phyloP scores from a whole-genome alignment of 2,113 vertebrate species.

The Phasianus colchicus region DNA sequence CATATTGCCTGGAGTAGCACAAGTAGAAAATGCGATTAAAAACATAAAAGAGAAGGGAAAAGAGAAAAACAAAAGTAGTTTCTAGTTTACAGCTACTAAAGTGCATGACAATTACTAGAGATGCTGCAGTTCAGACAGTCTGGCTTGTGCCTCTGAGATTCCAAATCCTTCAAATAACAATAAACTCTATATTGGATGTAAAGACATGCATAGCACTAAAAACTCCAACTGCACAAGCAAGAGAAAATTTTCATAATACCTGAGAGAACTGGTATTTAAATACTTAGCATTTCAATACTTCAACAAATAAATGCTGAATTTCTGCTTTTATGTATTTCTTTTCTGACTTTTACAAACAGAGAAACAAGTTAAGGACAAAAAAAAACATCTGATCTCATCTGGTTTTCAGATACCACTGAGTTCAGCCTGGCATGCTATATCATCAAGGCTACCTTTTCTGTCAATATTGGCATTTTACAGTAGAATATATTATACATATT shows the following conservation, averaged over 20 bases:
- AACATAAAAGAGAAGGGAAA: constrained; percentile 51
- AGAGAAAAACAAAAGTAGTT: constrained; percentile 30
- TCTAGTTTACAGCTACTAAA: constrained; percentile 44
- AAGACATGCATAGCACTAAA: constrained; percentile 13
- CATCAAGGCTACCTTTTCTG: not conserved
- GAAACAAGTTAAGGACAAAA: not conserved
- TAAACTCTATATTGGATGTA: constrained; percentile 9
- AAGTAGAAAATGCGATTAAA: constrained; percentile 55
- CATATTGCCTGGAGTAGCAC: constrained; percentile 7
- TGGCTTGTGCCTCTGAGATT: constrained; percentile 45
- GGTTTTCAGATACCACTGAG: not conserved
- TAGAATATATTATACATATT: not conserved
- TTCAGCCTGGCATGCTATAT: not conserved
- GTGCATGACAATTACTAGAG: constrained; percentile 28
- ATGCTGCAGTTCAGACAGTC: constrained; percentile 42
- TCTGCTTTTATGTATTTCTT: not conserved
- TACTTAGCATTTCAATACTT: not conserved
- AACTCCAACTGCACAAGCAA: not conserved
- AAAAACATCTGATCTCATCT: not conserved
- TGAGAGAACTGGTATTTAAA: constrained; percentile 4
- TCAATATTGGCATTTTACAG: not conserved
- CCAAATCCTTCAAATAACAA: constrained; percentile 45
- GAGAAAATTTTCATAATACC: constrained; percentile 26
- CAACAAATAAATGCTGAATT: not conserved
- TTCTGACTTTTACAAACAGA: not conserved